A percentile compares a stretch with the other conserved stretches of the same genome.
These are phyloP conservation scores for Clavelina lepadiformis DNA, from an alignment of 23 tunicate genomes.

Conservation along the genomic window DNA sequence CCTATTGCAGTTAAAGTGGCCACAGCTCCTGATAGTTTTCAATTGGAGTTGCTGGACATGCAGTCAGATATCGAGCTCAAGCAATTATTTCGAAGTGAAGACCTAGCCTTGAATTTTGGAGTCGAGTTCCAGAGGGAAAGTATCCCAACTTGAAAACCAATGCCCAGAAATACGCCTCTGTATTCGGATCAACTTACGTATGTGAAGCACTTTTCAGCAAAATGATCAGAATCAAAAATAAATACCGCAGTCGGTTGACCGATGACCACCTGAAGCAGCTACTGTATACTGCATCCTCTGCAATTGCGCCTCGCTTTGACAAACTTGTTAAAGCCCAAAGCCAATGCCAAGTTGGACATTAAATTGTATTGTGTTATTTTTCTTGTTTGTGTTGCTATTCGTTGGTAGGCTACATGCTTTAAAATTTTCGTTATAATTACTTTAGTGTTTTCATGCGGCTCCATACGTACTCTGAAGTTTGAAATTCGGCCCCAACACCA, in stretches of 20 bases:
- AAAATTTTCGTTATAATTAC: too few species aligned
- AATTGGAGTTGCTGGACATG: slow-evolving; percentile 57
- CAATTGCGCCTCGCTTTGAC: slow-evolving; percentile 38
- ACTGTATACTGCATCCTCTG: slow-evolving; percentile 30
- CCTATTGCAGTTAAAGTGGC: slow-evolving; percentile 31
- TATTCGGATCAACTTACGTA: slow-evolving; percentile 58
- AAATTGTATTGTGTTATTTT: slow-evolving; percentile 23
- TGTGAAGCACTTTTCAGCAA: slow-evolving; percentile 61
- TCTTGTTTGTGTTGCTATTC: too few species aligned
- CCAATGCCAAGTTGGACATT: slow-evolving; percentile 32
- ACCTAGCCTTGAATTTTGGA: slow-evolving; percentile 42
- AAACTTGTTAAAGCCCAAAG: slow-evolving; percentile 23
- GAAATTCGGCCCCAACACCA: too few species aligned
- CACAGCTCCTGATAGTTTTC: slow-evolving; percentile 49
- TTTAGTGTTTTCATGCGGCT: too few species aligned
- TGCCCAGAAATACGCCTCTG: slow-evolving; percentile 38
- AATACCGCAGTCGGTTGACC: slow-evolving; percentile 40
- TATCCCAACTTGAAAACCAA: slow-evolving; percentile 53
- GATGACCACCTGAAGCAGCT: slow-evolving; percentile 50
- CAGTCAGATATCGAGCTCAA: slow-evolving; percentile 55
- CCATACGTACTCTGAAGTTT: too few species aligned
- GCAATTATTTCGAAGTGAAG: slow-evolving; percentile 42
- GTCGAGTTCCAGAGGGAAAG: slow-evolving; percentile 50
- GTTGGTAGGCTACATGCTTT: too few species aligned
- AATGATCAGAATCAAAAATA: slow-evolving; percentile 54